Conservation (phyloP, 2,797 vertebrate genomes). For the Silurus lanzhouensis region DNA sequence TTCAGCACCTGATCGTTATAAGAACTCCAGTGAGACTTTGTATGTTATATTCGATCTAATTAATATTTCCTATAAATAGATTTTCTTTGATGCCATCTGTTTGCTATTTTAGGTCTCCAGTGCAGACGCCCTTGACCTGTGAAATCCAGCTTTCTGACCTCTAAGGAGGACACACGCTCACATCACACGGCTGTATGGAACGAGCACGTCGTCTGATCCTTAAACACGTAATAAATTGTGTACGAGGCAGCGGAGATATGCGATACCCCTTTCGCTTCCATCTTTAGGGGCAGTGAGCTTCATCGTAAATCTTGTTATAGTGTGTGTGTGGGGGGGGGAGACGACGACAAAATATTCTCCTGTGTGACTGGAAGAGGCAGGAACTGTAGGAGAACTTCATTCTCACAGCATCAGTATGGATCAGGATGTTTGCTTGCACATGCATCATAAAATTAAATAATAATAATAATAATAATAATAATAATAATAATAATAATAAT, state of each 20-base stretch:
- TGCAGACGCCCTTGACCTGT: not conserved
- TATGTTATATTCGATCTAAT: not conserved
- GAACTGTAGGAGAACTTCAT: not conserved
- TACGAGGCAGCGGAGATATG: constrained; percentile 25
- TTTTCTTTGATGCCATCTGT: not conserved
- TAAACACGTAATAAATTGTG: constrained; percentile 45
- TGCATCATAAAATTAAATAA: no score
- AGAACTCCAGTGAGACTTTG: not conserved
- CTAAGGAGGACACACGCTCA: constrained; percentile 28
- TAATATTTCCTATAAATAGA: not conserved
- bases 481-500: not conserved
- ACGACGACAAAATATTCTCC: not conserved
- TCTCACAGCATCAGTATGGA: no score
- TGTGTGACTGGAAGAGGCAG: not conserved
- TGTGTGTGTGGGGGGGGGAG: not conserved
- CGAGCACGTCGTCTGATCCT: constrained; percentile 11
- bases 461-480: no score
- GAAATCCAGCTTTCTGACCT: constrained; percentile 45
- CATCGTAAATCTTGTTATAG: not conserved
- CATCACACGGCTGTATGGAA: constrained; percentile 25
- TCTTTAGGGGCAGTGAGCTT: not conserved
- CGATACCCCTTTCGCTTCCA: constrained; percentile 10
- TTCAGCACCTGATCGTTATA: not conserved
- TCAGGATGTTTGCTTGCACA: no score
- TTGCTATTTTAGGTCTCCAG: not conserved